phyloP scores from a whole-genome alignment of 2,797 vertebrate genomes.

The Gambelia wislizenii region DNA sequence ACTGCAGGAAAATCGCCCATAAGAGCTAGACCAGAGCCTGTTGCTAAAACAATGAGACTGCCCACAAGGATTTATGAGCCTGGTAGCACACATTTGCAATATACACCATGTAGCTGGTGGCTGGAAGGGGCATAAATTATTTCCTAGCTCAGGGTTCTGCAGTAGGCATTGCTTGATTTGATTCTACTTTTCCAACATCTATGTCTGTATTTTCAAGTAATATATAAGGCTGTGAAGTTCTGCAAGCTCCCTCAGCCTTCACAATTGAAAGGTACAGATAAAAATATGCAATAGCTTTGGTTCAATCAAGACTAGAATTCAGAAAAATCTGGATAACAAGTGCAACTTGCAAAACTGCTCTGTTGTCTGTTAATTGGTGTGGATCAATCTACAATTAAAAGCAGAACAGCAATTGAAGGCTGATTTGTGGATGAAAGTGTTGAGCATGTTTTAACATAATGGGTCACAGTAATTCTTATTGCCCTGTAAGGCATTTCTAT shows the following conservation, averaged over 20 bases:
- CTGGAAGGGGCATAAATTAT: conserved; percentile 50
- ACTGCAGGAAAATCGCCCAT: background rate
- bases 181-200: conserved; percentile 20
- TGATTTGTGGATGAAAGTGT: background rate
- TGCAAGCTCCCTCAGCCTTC: background rate
- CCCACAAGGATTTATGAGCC: conserved; percentile 47
- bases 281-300: background rate
- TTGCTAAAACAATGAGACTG: conserved; percentile 17
- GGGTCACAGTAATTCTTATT: background rate
- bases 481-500: background rate
- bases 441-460: background rate
- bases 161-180: conserved; percentile 16
- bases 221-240: conserved; percentile 55
- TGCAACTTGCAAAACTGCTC: background rate
- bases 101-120: background rate
- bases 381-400: background rate
- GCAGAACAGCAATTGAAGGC: background rate
- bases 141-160: background rate
- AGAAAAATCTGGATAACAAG: background rate
- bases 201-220: conserved; percentile 34
- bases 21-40: conserved; percentile 19
- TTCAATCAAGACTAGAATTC: background rate
- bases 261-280: background rate
- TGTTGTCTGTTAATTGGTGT: background rate
- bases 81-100: conserved; percentile 45